Conservation (phyloP, 2,888 invertebrate genomes). For the Zygaena filipendulae region DNA sequence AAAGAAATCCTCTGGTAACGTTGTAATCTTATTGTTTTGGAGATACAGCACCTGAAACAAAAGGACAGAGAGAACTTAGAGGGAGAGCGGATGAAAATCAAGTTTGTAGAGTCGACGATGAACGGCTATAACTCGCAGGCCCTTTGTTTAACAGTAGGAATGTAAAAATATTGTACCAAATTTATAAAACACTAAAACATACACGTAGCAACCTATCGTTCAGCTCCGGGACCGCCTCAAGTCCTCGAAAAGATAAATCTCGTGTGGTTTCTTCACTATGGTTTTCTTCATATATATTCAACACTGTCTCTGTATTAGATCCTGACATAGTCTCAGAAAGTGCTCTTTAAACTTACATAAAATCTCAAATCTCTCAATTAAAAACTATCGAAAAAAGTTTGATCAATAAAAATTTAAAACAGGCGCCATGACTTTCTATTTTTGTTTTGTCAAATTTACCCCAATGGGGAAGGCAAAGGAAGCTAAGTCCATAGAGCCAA, state of each 20-base stretch:
- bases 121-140: too few species aligned
- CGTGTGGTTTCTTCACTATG: constrained; percentile 32
- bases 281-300: constrained; percentile 40
- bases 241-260: constrained; percentile 33
- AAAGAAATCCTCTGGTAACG: constrained; percentile 70
- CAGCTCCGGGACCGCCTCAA: constrained; percentile 30
- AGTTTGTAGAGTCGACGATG: too few species aligned
- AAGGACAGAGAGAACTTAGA: too few species aligned
- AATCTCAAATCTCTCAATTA: too few species aligned
- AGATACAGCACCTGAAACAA: constrained; percentile 52
- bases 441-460: too few species aligned
- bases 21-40: constrained; percentile 62
- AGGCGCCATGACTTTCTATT: too few species aligned
- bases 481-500: too few species aligned
- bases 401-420: constrained; percentile 33
- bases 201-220: constrained; percentile 32
- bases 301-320: constrained; percentile 6
- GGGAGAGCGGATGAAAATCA: too few species aligned
- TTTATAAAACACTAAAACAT: constrained; percentile 20
- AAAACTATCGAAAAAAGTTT: constrained; percentile 29
- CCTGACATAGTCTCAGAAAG: too few species aligned
- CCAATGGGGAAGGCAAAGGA: too few species aligned
- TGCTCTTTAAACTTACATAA: too few species aligned
- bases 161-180: background rate
- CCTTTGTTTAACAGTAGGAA: too few species aligned